Conservation (phyloP, 2,888 invertebrate genomes). For the Conchocele bisecta region DNA sequence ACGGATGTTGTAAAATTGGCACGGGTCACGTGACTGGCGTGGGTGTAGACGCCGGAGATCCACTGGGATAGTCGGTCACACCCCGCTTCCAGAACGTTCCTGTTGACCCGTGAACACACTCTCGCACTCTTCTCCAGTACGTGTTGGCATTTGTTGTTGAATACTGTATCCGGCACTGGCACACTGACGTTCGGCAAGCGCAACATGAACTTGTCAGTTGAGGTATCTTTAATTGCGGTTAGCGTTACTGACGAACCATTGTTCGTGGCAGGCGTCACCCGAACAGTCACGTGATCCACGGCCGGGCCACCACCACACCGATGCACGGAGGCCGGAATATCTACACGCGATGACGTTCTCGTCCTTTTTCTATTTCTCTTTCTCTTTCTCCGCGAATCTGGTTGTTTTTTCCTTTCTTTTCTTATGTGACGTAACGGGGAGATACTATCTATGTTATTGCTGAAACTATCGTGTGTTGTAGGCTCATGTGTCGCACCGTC, state of each 20-base stretch:
- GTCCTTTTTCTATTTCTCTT: not conserved
- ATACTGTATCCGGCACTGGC: not conserved
- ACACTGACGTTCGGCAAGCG: not conserved
- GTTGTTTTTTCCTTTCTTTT: too few relatives aligned
- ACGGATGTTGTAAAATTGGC: not conserved
- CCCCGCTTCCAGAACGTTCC: not conserved
- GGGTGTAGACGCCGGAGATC: not conserved
- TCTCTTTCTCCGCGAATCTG: too few relatives aligned
- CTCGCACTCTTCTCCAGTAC: not conserved
- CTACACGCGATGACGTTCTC: not conserved
- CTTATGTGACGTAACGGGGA: too few relatives aligned
- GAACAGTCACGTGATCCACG: not conserved
- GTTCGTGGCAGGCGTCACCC: too few relatives aligned
- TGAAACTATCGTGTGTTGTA: too few relatives aligned
- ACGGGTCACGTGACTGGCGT: not conserved
- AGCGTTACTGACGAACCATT: too few relatives aligned
- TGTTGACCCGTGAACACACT: not conserved
- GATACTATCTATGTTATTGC: too few relatives aligned
- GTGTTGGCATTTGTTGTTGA: not conserved
- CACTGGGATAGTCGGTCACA: not conserved
- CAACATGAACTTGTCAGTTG: too few relatives aligned
- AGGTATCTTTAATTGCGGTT: too few relatives aligned
- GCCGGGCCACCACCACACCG: not conserved
- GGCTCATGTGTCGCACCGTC: too few relatives aligned
- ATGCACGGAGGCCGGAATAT: not conserved